Base-by-base conservation (phyloP, 2,113 vertebrate species). In the Loxodonta africana region DNA sequence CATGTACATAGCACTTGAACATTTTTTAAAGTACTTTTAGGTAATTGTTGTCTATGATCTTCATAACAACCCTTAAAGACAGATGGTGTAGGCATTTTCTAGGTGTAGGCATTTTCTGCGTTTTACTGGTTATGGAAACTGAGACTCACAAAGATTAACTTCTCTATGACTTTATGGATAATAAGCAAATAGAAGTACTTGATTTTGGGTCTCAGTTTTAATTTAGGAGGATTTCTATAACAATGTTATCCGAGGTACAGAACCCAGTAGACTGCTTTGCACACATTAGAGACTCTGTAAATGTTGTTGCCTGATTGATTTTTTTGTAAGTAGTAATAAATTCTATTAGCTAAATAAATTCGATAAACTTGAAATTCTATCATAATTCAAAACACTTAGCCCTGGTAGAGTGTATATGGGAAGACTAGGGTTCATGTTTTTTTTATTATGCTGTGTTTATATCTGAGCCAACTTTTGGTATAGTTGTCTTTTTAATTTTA, bases 311-410 rank as follows among this genome's bases (percentile, higher is more conserved):
- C 65, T 60, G n/a, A 76, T 33, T 63, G 53, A 78, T 77, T 51
- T 92, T 82, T 74, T 86, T 44, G 46, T 73, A 71, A 44, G 17
- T 67, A 76, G 73, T 80, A 28, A 57, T 76, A 48, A 60, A 53
- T 1, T 60, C 28, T 60, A 33, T 71, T 69, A 15, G 6, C 30
- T 69, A 69, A 69, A 69, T 33, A 33, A 33, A 69, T 30, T 67
- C 71, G 78, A 33, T 28, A 81, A 81, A 81, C 41, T 81, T 82
- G 67, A 87, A 91, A 74, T 60, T 60, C 15, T 94, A 37, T 90
- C 8, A 41, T 74, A 67, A 87, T 73, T 91, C 23, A 77, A 46
- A 93, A 84, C 37, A n/a, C 25, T 73, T 62, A 41, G 8, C 48
- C 41, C n/a, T n/a, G 2, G 46, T 81, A 30, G 48, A 14, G 10